Percentiles rank a stretch among this genome's conserved stretches.
phyloP scores from a whole-genome alignment of 2,888 invertebrate genomes.

The Linyphia triangularis region DNA sequence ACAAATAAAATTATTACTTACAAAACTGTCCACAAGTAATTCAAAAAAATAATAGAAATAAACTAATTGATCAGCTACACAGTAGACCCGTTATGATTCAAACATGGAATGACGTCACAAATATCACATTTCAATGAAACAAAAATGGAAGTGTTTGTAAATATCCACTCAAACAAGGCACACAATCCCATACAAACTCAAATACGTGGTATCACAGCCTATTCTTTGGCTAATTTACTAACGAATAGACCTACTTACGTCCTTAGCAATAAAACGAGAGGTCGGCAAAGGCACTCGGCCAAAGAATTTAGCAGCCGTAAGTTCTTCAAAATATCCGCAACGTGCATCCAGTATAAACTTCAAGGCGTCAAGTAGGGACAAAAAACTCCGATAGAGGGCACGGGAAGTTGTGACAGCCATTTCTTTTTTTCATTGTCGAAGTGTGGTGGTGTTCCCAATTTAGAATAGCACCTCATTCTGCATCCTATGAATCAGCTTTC shows the following conservation, averaged over 20 bases:
- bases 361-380: conserved; percentile 18
- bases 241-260: conserved; percentile 51
- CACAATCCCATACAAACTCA: background rate
- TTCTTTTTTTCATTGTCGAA: conserved; percentile 22
- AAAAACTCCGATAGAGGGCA: conserved; percentile 62
- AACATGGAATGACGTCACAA: conserved; percentile 33
- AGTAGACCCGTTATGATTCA: background rate
- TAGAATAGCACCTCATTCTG: conserved; percentile 44
- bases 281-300: conserved; percentile 65
- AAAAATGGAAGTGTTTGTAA: conserved; percentile 35
- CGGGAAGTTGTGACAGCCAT: conserved; percentile 13
- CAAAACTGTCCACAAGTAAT: background rate
- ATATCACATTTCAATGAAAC: conserved; percentile 62
- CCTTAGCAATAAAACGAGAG: conserved; percentile 40
- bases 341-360: conserved; percentile 4
- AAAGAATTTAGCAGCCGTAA: conserved; percentile 65
- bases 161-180: background rate
- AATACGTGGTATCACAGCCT: conserved; percentile 14
- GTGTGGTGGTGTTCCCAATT: conserved; percentile 19
- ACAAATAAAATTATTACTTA: background rate
- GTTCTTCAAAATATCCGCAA: background rate
- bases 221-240: conserved; percentile 30
- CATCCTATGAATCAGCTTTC: conserved; percentile 57
- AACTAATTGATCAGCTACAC: background rate
- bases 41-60: background rate